A percentile compares a stretch with the other conserved stretches of the same genome.
Conservation (phyloP, 2,797 vertebrate genomes). For the Brachymystax lenok region DNA sequence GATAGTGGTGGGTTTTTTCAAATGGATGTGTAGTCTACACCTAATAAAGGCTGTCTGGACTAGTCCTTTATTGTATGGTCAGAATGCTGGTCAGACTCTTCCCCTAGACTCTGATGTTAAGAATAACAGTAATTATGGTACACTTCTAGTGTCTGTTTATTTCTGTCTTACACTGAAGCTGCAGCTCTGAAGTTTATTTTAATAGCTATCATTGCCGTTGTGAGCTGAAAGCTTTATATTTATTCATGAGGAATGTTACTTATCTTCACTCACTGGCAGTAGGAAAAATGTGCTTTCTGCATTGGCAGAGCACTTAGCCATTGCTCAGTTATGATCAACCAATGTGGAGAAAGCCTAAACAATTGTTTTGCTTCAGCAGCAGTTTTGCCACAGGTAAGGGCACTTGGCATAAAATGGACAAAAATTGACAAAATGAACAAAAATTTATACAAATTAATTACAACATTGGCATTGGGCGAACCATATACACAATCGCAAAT, state of each 20-base stretch:
- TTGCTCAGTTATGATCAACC: background rate
- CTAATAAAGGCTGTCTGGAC: too few relatives aligned
- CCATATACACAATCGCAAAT: too few relatives aligned
- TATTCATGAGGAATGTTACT: background rate
- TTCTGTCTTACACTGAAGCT: background rate
- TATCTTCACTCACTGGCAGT: background rate
- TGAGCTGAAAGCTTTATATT: too few relatives aligned
- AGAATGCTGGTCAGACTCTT: background rate
- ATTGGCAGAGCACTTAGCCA: background rate
- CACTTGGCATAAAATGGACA: too few relatives aligned
- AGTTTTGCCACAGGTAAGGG: background rate
- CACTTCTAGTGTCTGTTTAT: background rate
- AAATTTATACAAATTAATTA: too few relatives aligned
- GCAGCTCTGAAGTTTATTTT: background rate
- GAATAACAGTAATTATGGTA: background rate
- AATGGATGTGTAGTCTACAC: background rate
- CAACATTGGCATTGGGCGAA: too few relatives aligned
- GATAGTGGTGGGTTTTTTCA: slow-evolving; percentile 11
- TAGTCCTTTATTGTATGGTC: background rate
- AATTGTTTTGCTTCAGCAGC: background rate
- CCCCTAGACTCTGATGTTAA: background rate
- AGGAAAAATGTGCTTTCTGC: background rate
- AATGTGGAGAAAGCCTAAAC: background rate
- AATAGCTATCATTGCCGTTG: background rate
- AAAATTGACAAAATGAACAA: too few relatives aligned